Evolutionary conservation across 1,140 invertebrate species (phyloP), one percentile per base, ranked within the genome.

Genomic region (Drosophila watanabei): DNA sequence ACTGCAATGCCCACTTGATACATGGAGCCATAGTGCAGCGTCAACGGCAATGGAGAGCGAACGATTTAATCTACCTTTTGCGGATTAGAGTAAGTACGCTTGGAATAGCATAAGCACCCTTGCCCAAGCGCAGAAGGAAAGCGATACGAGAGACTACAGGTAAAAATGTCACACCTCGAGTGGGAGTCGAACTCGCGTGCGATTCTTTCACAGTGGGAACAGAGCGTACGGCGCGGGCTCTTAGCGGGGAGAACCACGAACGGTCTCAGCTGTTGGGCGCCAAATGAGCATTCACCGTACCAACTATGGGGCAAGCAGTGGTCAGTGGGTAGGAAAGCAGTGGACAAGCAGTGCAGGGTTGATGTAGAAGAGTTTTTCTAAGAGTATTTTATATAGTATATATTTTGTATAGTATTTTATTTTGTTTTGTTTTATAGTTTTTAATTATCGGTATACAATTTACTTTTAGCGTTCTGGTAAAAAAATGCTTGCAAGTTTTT

Each of bases 61-160:
- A 92, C 91, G 91, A 92, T 89, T 92, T 75, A 5, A 78, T 92
- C 91, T 92, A 84, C 91, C 91, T 92, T 90, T 52, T 75, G 85
- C 91, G 59, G 91, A 92, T 92, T 92, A 92, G 91, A 92, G 87
- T 80, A 58, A 65, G 63, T 58, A 75, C 69, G 82, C 86, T 80
- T 60, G 24, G 56, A 37, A 70, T 59, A 63, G 70, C 59, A 75
- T 73, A 77, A 66, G 62, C 78, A 83, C 91, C 80, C 91, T 91
- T 92, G 91, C 91, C 87, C 84, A 82, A 80, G 65, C 73, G 82
- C 82, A 80, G 73, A 86, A 91, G 91, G 91, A 72, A 75, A 60
- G 10, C 41, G 16, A 13, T 24, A 24, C 41, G 18, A 13, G 18
- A 13, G 18, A 54, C n/a, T 48, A 5, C 10, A 14, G 28, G 43